Conservation (phyloP, 1,140 invertebrate species). For the Bombus breviceps region DNA sequence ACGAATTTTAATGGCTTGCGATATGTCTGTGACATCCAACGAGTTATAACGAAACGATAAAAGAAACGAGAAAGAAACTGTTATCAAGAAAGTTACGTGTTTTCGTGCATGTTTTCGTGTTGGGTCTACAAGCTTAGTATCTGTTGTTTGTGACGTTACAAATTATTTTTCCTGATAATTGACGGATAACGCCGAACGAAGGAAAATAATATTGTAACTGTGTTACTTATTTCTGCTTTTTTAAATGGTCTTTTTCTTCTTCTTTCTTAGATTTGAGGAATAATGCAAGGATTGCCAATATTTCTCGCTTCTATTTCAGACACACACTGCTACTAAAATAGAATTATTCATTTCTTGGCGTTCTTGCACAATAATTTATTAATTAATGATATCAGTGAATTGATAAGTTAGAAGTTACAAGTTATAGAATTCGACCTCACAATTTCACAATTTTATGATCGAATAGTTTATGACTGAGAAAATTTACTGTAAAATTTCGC, state of each 20-base stretch:
- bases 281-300: too few relatives aligned
- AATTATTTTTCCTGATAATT: conserved; percentile 13
- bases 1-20: conserved; percentile 10
- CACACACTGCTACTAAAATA: too few relatives aligned
- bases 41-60: neutral
- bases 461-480: too few relatives aligned
- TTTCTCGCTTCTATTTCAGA: too few relatives aligned
- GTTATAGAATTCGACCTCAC: too few relatives aligned
- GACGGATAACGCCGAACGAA: neutral
- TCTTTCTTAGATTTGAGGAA: neutral
- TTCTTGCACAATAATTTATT: too few relatives aligned
- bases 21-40: neutral
- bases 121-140: neutral
- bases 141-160: conserved; percentile 10
- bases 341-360: too few relatives aligned
- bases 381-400: too few relatives aligned
- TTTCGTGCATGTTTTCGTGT: neutral
- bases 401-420: too few relatives aligned
- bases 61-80: neutral
- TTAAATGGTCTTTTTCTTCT: neutral
- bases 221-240: neutral
- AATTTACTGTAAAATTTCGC: too few relatives aligned
- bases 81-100: conserved; percentile 22
- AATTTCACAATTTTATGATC: too few relatives aligned
- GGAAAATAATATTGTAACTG: neutral